Conservation (phyloP, 2,113 vertebrate species). For the Plestiodon gilberti region DNA sequence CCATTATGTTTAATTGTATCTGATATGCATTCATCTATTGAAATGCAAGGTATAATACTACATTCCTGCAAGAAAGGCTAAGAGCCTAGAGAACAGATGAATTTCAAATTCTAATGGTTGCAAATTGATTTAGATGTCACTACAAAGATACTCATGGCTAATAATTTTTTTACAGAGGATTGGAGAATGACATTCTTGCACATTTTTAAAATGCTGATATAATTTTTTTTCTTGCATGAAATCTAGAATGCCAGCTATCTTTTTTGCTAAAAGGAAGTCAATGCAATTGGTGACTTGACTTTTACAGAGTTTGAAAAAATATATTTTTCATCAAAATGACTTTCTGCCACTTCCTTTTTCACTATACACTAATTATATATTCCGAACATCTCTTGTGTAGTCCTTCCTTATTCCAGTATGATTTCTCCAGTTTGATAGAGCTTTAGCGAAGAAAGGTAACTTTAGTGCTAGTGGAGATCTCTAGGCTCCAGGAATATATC, state of each 20-base stretch:
- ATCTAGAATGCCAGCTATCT: background rate
- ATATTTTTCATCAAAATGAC: background rate
- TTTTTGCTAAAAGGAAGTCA: constrained; percentile 11
- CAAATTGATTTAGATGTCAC: constrained; percentile 57
- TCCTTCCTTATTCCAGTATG: background rate
- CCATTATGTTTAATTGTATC: constrained; percentile 41
- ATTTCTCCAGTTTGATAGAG: background rate
- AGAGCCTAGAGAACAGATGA: constrained; percentile 52
- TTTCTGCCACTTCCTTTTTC: background rate
- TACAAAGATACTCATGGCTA: constrained; percentile 26
- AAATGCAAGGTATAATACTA: constrained; percentile 51
- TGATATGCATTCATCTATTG: constrained; percentile 53
- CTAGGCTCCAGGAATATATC: background rate
- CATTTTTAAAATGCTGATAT: constrained; percentile 17
- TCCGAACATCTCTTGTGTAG: background rate
- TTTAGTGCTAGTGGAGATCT: background rate
- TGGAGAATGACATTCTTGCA: constrained; percentile 29
- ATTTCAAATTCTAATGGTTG: constrained; percentile 63
- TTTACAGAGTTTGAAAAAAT: background rate
- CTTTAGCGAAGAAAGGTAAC: background rate
- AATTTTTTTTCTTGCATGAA: background rate
- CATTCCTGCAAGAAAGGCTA: constrained; percentile 14
- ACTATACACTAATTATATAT: background rate
- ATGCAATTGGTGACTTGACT: background rate
- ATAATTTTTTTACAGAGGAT: constrained; percentile 17